Base-by-base conservation (phyloP, 2,888 invertebrate genomes). In the Sesia bembeciformis region DNA sequence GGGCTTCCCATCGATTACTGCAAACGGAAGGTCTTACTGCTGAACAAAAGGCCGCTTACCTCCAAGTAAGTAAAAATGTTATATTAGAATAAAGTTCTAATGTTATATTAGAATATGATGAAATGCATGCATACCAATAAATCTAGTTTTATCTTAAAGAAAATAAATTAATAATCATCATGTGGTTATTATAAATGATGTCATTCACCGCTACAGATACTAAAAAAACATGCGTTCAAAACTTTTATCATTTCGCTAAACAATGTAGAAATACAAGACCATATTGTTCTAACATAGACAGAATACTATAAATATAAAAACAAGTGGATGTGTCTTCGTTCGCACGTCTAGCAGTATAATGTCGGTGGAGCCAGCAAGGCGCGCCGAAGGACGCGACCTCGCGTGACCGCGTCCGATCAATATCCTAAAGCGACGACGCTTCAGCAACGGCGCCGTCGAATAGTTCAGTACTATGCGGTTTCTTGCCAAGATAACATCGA, bases 1-100 rank as follows among this genome's bases (percentile, higher is more conserved):
- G 94, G 40, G 95, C 96, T 8, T 92, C 94, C 60, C 92, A 94
- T 64, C 94, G 96, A 61, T 90, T 95, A 62, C 84, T 96, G 60
- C 96, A 96, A 81, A 91, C 96, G 58, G 96, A 96, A 73, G 96
- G 96, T 51, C 91, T 96, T 58, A 94, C 94, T 39, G 94, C 96
- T 1, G 96, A 97, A 84, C 95, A 96, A 81, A 94, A 95, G 74
- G 93, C 95, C 62, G 93, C 96, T 57, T 92, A 94, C 63, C 93
- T 94, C 64, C 94, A 96, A 92, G 96, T 96, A 81, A 82, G 81
- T 72, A 56, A 52, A 52, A 1, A 23, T 23, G 23, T 23, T 1
- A 1, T 23, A 23, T n/a, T n/a, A n/a, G n/a, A n/a, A n/a, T n/a
- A n/a, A n/a, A n/a, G n/a, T n/a, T n/a, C n/a, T n/a, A 23, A 39